Conservation (phyloP, 1,140 invertebrate species). For the Lordiphosa collinella region DNA sequence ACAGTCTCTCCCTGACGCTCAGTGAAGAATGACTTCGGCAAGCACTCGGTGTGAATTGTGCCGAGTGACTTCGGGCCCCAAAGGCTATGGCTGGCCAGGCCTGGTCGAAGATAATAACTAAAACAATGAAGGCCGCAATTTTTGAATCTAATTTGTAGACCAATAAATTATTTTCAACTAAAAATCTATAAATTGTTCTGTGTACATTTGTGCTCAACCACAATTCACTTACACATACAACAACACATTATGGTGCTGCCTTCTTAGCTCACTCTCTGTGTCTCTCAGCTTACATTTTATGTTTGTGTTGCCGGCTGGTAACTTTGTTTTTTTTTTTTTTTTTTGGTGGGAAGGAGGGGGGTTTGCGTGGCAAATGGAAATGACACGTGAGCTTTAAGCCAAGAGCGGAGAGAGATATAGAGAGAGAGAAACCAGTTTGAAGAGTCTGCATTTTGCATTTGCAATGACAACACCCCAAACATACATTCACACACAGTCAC, state of each 20-base stretch:
- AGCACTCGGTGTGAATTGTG: too few relatives aligned
- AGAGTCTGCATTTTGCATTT: conserved; percentile 32
- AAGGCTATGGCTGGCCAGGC: too few relatives aligned
- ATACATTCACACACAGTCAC: not conserved
- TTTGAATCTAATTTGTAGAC: too few relatives aligned
- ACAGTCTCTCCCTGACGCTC: too few relatives aligned
- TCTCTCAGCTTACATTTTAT: conserved; percentile 14
- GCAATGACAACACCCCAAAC: conserved; percentile 29
- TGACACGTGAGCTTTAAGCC: conserved; percentile 39
- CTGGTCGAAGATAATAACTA: too few relatives aligned
- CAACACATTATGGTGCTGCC: too few relatives aligned
- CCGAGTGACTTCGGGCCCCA: too few relatives aligned
- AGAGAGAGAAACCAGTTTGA: conserved; percentile 26
- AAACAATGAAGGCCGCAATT: too few relatives aligned
- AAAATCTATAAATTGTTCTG: conserved; percentile 9
- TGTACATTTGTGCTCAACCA: conserved; percentile 34
- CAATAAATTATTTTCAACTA: conserved; percentile 8
- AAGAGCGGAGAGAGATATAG: not conserved
- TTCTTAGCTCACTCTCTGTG: conserved; percentile 11
- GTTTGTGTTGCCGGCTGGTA: conserved; percentile 10
- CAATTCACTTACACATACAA: too few relatives aligned
- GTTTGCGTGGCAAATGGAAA: conserved; percentile 25
- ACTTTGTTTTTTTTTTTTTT: conserved; percentile 18
- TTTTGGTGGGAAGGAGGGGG: conserved; percentile 9
- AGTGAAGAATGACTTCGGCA: too few relatives aligned